Evolutionary conservation across 53 echinoderm and acorn worm species (phyloP), one percentile per base, ranked within the genome.

Genomic region (Echinarachnius parma): DNA sequence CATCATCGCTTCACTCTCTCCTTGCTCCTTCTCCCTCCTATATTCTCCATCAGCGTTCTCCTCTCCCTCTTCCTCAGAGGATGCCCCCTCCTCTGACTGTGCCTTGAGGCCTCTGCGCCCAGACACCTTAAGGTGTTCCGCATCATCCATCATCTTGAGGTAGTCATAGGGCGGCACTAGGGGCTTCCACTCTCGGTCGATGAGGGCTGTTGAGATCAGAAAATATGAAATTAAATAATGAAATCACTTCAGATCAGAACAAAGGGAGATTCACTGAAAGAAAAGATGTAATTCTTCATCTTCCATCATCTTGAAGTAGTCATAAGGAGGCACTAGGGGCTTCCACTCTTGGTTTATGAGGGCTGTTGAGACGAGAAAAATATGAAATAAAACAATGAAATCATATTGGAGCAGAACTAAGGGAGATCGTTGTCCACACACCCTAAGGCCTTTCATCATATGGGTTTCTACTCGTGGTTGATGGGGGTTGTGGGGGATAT

Each of bases 111-210:
- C 74, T 10, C 74, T 31, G 16, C 74, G 74, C 22, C 74, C 57
- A 14, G 24, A 33, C n/a, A 37, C 56, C 32, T 16, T 20, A 21
- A 28, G 23, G 5, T 56, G 74, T 14, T 72, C 56, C 26, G 55
- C 74, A 37, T 72, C 57, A 5, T 72, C 74, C 55, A 72, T 72
- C 8, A 72, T 34, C 46, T 72, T 39, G 5, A 72, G 24, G 74
- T 54, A 72, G 42, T 72, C 74, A 16, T 72, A 72, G 0, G 74
- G 74, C 3, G 74, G 56, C 21, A 72, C 74, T 22, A 72, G 45
- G 7, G 74, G 74, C 21, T 36, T 55, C 74, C 74, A 72, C 20
- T 72, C 74, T 3, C 74, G 74, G 25, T 72, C 42, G 4, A 72
- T 39, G 56, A 72, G 28, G 55, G 74, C 74, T 72, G 34, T n/a